A percentile compares a stretch with the other conserved stretches of the same genome.
These are phyloP conservation scores for Pelodytes ibericus DNA, from an alignment of 2,797 vertebrate genomes.

Conservation along the genomic window DNA sequence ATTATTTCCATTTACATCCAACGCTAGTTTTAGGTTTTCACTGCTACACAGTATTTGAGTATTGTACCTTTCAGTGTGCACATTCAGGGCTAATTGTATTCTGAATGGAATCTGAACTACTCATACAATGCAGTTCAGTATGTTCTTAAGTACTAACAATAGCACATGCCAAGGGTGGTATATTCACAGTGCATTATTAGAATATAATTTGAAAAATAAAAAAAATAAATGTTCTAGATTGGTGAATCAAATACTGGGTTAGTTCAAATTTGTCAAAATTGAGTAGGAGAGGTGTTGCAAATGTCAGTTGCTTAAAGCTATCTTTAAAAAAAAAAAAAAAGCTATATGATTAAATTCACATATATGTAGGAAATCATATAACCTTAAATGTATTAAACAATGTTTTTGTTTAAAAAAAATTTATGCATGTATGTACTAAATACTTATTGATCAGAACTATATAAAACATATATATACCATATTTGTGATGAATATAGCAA, in stretches of 20 bases:
- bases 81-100: slow-evolving; percentile 43
- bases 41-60: slow-evolving; percentile 11
- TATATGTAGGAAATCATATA: too few species aligned
- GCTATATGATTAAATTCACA: too few species aligned
- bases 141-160: slow-evolving; percentile 45
- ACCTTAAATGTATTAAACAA: too few species aligned
- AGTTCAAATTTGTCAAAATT: neutral
- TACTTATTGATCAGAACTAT: too few species aligned
- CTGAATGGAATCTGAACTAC: slow-evolving; percentile 18
- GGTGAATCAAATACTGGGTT: neutral
- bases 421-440: too few species aligned
- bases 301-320: too few species aligned
- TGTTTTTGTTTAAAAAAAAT: too few species aligned
- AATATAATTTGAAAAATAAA: neutral
- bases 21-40: slow-evolving; percentile 24
- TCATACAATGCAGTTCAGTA: slow-evolving; percentile 21
- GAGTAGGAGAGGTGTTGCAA: neutral
- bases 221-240: neutral
- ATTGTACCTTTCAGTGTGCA: slow-evolving; percentile 27
- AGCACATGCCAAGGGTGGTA: slow-evolving; percentile 14
- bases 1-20: slow-evolving; percentile 33
- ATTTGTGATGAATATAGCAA: too few species aligned
- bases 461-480: too few species aligned
- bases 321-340: too few species aligned
- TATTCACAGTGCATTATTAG: slow-evolving; percentile 16